phyloP scores from a whole-genome alignment of 2,797 vertebrate species.

The Scolopax rusticola region DNA sequence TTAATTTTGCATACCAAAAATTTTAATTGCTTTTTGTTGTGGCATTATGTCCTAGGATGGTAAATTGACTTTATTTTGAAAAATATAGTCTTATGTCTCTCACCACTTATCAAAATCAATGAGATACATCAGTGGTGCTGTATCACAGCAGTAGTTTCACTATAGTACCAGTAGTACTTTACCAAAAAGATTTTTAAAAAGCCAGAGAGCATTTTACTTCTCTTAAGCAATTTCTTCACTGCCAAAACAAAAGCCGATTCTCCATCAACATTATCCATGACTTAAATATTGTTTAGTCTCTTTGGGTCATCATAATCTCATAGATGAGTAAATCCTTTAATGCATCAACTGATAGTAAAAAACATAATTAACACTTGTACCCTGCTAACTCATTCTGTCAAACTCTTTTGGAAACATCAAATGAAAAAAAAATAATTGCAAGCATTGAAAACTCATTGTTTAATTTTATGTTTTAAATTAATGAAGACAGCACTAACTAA shows the following conservation, averaged over 20 bases:
- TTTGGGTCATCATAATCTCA: not conserved
- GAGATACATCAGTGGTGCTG: not conserved
- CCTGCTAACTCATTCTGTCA: not conserved
- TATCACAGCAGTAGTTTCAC: not conserved
- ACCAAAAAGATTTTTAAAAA: not conserved
- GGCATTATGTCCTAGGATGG: not conserved
- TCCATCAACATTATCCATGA: not conserved
- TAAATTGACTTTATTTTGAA: not conserved
- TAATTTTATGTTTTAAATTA: not conserved
- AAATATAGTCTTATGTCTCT: not conserved
- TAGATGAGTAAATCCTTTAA: not conserved
- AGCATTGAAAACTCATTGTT: not conserved
- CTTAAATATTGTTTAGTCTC: not conserved
- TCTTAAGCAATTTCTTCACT: not conserved
- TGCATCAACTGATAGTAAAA: not conserved
- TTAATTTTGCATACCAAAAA: not conserved
- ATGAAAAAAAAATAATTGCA: not conserved
- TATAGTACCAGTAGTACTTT: not conserved
- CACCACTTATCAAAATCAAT: not conserved
- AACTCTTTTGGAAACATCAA: not conserved
- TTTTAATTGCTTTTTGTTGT: not conserved
- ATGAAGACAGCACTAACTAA: accelerated
- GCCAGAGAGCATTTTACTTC: not conserved
- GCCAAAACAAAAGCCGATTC: not conserved
- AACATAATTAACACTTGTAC: not conserved